Base-by-base conservation (phyloP, 2,888 invertebrate genomes). In the Oxycera nigricornis region DNA sequence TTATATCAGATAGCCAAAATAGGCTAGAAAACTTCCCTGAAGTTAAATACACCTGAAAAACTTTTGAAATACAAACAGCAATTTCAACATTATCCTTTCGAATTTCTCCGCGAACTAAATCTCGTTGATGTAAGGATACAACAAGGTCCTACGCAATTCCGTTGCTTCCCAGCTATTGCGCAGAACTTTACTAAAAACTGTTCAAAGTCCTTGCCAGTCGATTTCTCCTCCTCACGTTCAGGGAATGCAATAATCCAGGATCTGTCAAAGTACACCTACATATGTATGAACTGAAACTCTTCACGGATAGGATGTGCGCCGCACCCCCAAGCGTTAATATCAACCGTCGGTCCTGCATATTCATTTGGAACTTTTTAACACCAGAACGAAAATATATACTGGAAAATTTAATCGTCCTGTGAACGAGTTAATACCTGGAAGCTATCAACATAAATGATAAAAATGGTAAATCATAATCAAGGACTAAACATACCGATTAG, bases 191-290 rank as follows among this genome's bases (percentile, higher is more conserved):
- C 24, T 28, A 30, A n/a, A 30, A 59, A 59, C n/a, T 62, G 17
- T 24, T n/a, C 9, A 22, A 39, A 65, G 65, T 65, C 30, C 65
- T 6, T 65, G 26, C 41, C 26, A 41, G 39, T 41, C 30, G 7
- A 41, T 41, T 65, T 65, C 65, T 24, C 65, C 65, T 65, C 14
- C 65, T 24, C 39, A 65, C 7, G 22, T 41, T 41, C 17, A 24
- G 22, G 41, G 11, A 41, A 65, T 65, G 65, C 65, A 65, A 30
- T 65, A 39, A 65, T 65, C 65, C 65, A 20, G 65, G 65, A 65
- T 30, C 22, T 41, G 39, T 11, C 41, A 41, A 65, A 65, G 41
- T 65, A 65, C 65, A 41, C 65, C n/a, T n/a, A n/a, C n/a, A n/a
- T n/a, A n/a, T n/a, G n/a, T n/a, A n/a, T n/a, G n/a, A n/a, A 65